Evolutionary conservation across 2,888 invertebrate genomes (phyloP).

Genomic region (Neoascia interrupta): DNA sequence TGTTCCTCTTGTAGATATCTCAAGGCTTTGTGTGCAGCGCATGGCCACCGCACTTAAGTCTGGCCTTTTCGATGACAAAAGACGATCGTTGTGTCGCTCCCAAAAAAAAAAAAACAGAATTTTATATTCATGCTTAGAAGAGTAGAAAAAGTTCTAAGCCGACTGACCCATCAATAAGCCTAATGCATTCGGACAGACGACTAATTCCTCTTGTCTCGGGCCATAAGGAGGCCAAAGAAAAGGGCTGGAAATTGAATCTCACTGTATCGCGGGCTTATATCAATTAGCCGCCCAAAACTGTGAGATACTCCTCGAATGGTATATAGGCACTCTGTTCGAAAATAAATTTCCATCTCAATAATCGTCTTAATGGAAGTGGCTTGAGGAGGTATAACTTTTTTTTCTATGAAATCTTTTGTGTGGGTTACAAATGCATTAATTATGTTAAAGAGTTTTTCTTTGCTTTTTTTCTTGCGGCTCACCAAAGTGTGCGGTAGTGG

Average conservation of each 20-base stretch:
- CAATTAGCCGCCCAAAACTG: constrained; percentile 60
- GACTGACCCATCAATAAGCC: constrained; percentile 62
- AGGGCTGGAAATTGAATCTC: constrained; percentile 47
- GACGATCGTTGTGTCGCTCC: constrained; percentile 25
- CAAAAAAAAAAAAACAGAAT: constrained; percentile 4
- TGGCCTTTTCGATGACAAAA: constrained; percentile 42
- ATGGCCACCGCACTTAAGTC: constrained; percentile 55
- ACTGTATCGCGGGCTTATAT: constrained; percentile 59
- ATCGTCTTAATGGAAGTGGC: constrained; percentile 64
- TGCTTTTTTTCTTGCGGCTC: constrained; percentile 26
- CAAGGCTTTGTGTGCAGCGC: constrained; percentile 11
- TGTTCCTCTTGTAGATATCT: constrained; percentile 23
- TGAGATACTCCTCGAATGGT: constrained; percentile 33
- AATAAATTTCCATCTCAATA: constrained; percentile 63
- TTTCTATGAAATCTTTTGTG: constrained; percentile 54
- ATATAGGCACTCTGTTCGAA: constrained; percentile 10
- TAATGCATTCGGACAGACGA: constrained; percentile 58
- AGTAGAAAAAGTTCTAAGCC: constrained; percentile 36
- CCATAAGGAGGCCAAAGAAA: constrained; percentile 1
- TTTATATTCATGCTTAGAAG: neutral
- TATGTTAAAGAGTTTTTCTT: constrained; percentile 57
- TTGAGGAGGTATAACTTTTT: constrained; percentile 51
- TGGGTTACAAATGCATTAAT: constrained; percentile 68
- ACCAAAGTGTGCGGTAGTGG: constrained; percentile 40
- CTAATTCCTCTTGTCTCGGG: constrained; percentile 27